These are phyloP conservation scores for Zhuqinia jingwanae DNA, from an alignment of 2,888 invertebrate species.

Conservation along the genomic window DNA sequence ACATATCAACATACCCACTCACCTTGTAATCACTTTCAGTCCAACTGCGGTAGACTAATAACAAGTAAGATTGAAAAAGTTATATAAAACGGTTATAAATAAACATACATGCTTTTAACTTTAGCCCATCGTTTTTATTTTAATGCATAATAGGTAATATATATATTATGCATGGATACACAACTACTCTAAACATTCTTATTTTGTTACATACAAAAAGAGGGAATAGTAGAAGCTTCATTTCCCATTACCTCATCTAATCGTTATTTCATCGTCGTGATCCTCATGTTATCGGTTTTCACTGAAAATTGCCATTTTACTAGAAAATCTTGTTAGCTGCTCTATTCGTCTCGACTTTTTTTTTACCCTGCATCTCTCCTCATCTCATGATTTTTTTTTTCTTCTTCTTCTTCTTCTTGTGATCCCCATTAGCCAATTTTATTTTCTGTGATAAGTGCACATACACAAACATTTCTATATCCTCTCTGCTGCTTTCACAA, in stretches of 20 bases:
- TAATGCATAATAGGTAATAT: conserved; percentile 49
- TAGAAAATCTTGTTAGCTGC: conserved; percentile 60
- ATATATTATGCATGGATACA: conserved; percentile 52
- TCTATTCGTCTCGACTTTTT: background rate
- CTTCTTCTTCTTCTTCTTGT: conserved; percentile 4
- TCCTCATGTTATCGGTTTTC: conserved; percentile 58
- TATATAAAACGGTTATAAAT: conserved; percentile 1
- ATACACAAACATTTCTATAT: conserved; percentile 3
- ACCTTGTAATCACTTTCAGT: conserved; percentile 26
- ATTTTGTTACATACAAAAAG: conserved; percentile 13
- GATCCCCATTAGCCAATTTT: conserved; percentile 74
- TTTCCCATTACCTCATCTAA: background rate
- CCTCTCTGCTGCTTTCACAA: conserved; percentile 31
- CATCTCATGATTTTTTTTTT: background rate
- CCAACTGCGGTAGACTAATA: background rate
- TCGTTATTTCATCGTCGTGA: conserved; percentile 26
- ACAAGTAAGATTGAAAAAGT: background rate
- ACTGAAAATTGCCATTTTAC: conserved; percentile 69
- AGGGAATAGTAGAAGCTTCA: too few species aligned
- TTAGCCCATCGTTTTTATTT: background rate
- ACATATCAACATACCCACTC: too few species aligned
- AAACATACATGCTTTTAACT: background rate
- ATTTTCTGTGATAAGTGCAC: conserved; percentile 51
- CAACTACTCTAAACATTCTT: background rate
- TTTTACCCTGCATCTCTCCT: background rate